phyloP scores from a whole-genome alignment of 1,140 invertebrate species.

The Ctenoplectra terminalis region DNA sequence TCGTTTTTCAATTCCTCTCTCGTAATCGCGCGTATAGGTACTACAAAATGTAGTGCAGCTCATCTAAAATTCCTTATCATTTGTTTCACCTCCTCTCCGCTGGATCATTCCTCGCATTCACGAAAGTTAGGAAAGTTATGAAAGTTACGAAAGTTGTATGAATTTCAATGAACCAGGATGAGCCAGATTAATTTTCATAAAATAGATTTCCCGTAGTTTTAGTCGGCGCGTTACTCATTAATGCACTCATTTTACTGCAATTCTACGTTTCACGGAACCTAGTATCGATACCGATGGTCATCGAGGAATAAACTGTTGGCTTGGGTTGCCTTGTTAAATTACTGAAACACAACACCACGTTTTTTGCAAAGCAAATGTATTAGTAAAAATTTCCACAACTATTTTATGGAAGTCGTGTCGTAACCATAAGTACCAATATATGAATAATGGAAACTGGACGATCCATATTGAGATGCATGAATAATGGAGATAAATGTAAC shows the following conservation, averaged over 20 bases:
- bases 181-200: not conserved
- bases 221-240: not conserved
- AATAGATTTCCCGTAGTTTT: not conserved
- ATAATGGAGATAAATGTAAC: slow-evolving; percentile 29
- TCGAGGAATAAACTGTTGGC: not conserved
- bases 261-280: not conserved
- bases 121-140: not conserved
- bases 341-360: not conserved
- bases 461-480: slow-evolving; percentile 29
- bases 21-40: no score
- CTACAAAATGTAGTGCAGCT: not conserved
- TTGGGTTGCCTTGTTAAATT: not conserved
- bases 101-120: not conserved
- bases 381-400: not conserved
- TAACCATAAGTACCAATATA: slow-evolving; percentile 12
- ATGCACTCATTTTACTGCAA: not conserved
- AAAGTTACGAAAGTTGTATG: not conserved
- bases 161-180: not conserved
- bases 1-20: no score
- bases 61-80: not conserved
- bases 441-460: slow-evolving; percentile 26
- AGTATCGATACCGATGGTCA: not conserved
- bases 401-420: not conserved
- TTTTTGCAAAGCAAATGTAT: slow-evolving; percentile 19
- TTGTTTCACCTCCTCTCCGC: not conserved